Percentiles rank a stretch among this genome's conserved stretches.
Evolutionary conservation across 1,140 invertebrate genomes (phyloP).

Genomic region (Proctacanthus coquilletti): DNA sequence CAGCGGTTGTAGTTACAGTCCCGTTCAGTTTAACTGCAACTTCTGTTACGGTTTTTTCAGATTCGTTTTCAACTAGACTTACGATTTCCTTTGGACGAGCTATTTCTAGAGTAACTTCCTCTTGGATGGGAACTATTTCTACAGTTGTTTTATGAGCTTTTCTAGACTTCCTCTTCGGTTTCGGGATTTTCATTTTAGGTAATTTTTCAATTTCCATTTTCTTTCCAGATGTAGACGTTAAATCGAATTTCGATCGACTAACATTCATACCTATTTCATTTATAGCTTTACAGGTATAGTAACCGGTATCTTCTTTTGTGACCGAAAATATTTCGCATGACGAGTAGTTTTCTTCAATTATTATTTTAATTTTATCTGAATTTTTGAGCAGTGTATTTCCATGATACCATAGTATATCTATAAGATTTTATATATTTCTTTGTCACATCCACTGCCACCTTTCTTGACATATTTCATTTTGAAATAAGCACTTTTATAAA

Average conservation of each 20-base stretch:
- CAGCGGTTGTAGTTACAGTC: conserved; percentile 23
- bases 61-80: background rate
- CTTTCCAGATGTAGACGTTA: conserved; percentile 28
- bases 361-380: conserved; percentile 52
- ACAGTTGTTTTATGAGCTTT: conserved; percentile 11
- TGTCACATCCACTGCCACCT: no score
- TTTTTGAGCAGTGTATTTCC: conserved; percentile 64
- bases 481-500: no score
- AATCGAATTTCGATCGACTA: conserved; percentile 61
- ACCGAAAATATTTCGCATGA: conserved; percentile 52
- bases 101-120: background rate
- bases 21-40: no score
- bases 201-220: conserved; percentile 29
- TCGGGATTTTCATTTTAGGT: conserved; percentile 8
- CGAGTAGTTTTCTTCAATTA: conserved; percentile 51
- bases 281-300: conserved; percentile 72
- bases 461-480: no score
- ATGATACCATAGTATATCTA: conserved; percentile 81
- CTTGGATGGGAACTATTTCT: background rate
- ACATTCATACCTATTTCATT: conserved; percentile 67
- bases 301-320: conserved; percentile 56
- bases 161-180: conserved; percentile 28
- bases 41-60: background rate
- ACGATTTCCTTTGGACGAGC: no score
- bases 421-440: no score